Conservation (phyloP, 2,113 vertebrate species). For the Poicephalus gulielmi region DNA sequence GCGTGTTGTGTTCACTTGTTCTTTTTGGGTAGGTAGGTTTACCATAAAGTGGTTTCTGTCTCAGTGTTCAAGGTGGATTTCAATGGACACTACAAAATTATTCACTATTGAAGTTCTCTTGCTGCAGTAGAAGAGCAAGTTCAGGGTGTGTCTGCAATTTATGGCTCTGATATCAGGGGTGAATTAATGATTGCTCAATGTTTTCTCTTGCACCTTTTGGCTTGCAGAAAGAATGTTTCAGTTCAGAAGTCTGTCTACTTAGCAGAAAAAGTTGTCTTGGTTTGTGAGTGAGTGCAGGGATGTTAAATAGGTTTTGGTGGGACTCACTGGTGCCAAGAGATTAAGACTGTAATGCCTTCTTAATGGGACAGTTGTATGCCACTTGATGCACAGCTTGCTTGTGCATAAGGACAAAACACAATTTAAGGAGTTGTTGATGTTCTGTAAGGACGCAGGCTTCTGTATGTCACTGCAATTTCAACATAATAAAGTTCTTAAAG, state of each 20-base stretch:
- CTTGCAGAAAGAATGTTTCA: background rate
- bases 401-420: background rate
- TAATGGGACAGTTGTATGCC: background rate
- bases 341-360: background rate
- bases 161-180: background rate
- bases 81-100: background rate
- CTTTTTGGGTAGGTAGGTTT: background rate
- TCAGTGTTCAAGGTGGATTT: background rate
- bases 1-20: background rate
- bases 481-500: background rate
- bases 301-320: background rate
- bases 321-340: background rate
- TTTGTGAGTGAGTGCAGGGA: background rate
- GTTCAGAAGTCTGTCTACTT: background rate
- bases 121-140: background rate
- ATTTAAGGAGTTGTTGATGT: rapidly evolving
- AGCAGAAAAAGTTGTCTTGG: background rate
- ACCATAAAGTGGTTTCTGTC: background rate
- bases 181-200: background rate
- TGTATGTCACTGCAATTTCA: background rate
- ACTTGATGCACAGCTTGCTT: background rate
- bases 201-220: background rate
- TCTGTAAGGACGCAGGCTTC: background rate
- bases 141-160: slow-evolving; percentile 1
- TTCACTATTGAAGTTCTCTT: background rate